A percentile compares a stretch with the other conserved stretches of the same genome.
phyloP scores from a whole-genome alignment of 2,113 vertebrate species.

The Piliocolobus tephrosceles region DNA sequence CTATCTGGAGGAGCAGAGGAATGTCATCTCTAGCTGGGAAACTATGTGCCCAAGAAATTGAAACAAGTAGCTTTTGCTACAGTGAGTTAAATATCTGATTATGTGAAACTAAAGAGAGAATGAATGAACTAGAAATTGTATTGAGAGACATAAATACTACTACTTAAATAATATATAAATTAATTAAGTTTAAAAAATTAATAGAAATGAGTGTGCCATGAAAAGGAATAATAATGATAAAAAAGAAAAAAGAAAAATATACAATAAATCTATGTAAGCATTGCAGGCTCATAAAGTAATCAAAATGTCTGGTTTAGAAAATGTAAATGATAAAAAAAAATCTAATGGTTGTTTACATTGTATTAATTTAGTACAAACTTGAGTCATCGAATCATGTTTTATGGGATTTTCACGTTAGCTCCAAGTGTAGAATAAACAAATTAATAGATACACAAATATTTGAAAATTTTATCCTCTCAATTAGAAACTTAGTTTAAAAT shows the following conservation, averaged over 20 bases:
- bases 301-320: background rate
- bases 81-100: background rate
- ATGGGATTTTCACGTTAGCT: background rate
- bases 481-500: too few species aligned
- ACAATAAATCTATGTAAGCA: background rate
- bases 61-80: background rate
- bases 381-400: background rate
- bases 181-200: background rate
- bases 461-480: too few species aligned
- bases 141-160: background rate
- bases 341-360: background rate
- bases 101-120: background rate
- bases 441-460: background rate
- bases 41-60: background rate
- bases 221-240: background rate
- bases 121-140: background rate
- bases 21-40: background rate
- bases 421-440: background rate
- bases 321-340: background rate
- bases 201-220: background rate
- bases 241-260: background rate
- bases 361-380: background rate
- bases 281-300: background rate
- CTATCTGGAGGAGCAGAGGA: background rate
- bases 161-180: background rate